phyloP scores from a whole-genome alignment of 1,140 invertebrate species.

The Cryptotermes secundus region DNA sequence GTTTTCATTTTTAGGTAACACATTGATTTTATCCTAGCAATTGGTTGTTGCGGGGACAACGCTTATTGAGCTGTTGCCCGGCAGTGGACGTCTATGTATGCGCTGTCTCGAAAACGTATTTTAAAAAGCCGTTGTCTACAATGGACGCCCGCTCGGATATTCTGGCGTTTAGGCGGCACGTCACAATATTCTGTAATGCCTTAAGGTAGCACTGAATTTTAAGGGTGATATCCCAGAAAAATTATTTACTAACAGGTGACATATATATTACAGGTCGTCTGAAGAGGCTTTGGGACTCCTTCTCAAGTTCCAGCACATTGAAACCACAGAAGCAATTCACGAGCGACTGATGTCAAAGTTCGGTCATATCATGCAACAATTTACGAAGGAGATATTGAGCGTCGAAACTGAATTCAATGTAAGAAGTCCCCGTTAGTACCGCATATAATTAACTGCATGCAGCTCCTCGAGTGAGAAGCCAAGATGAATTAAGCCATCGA shows the following conservation, averaged over 20 bases:
- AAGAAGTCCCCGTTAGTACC: conserved; percentile 33
- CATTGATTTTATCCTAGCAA: too few species aligned
- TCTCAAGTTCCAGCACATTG: conserved; percentile 74
- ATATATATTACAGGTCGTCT: conserved; percentile 59
- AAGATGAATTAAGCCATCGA: too few species aligned
- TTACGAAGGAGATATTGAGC: conserved; percentile 72
- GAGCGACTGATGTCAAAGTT: conserved; percentile 76
- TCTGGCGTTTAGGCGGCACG: background rate
- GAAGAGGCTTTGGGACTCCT: conserved; percentile 78
- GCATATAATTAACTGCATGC: too few species aligned
- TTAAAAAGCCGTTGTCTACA: too few species aligned
- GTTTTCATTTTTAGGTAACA: too few species aligned
- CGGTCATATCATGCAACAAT: conserved; percentile 80
- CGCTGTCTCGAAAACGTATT: too few species aligned
- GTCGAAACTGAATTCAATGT: conserved; percentile 68
- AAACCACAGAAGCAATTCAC: conserved; percentile 71
- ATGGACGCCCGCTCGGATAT: too few species aligned
- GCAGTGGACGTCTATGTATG: too few species aligned
- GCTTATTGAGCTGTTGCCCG: too few species aligned
- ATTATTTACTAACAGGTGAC: background rate
- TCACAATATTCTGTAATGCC: too few species aligned
- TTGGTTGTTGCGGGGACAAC: too few species aligned
- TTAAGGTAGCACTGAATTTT: background rate
- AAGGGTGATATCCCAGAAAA: background rate
- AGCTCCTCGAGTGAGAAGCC: too few species aligned